phyloP scores from a whole-genome alignment of 2,113 vertebrate genomes.

The Apaloderma vittatum region DNA sequence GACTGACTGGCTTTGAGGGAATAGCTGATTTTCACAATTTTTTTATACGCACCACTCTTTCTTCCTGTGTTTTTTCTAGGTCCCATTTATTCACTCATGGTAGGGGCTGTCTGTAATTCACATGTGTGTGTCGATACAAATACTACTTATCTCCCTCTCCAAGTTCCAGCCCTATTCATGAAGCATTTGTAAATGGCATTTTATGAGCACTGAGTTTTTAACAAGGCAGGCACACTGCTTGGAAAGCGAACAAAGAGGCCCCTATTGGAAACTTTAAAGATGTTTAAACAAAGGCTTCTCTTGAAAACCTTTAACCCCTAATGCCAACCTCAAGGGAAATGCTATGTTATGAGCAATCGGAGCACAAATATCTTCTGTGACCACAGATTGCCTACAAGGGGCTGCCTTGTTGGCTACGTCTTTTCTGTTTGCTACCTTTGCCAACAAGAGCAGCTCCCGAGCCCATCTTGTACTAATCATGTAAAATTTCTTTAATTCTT shows the following conservation, averaged over 20 bases:
- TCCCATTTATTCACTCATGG: neutral
- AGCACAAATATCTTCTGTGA: conserved; percentile 37
- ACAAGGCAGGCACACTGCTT: conserved; percentile 31
- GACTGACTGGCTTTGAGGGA: neutral
- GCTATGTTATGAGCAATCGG: neutral
- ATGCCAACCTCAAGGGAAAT: conserved; percentile 59
- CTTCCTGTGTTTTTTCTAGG: neutral
- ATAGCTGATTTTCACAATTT: neutral
- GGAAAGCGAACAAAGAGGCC: conserved; percentile 37
- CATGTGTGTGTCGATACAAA: neutral
- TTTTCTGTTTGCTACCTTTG: rapidly evolving
- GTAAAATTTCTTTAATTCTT: neutral
- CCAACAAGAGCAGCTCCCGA: neutral
- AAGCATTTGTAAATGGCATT: conserved; percentile 34
- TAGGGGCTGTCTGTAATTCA: neutral
- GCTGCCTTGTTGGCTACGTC: neutral
- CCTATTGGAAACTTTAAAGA: conserved; percentile 66
- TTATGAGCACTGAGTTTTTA: conserved; percentile 20
- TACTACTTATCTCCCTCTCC: neutral
- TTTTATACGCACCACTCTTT: neutral
- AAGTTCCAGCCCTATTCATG: neutral
- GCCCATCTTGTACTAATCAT: neutral
- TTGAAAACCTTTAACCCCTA: conserved; percentile 69
- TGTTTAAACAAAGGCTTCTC: conserved; percentile 61
- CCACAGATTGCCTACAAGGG: neutral